phyloP scores from a whole-genome alignment of 1,140 invertebrate species.

The Amphibalanus amphitrite region DNA sequence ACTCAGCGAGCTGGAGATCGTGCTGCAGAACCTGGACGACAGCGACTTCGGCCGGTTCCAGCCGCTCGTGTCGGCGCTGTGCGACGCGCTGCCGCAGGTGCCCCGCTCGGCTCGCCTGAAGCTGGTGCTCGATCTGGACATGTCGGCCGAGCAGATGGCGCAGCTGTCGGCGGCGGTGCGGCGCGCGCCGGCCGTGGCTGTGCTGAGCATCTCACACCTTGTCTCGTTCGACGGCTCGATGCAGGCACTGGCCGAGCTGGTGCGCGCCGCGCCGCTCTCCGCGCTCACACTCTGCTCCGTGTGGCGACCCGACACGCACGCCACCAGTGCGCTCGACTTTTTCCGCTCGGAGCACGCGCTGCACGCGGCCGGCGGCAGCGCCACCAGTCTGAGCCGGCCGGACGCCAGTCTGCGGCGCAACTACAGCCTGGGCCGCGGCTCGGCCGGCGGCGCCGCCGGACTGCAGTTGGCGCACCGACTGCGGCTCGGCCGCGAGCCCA shows the following conservation, averaged over 20 bases:
- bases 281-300: neutral
- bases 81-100: slow-evolving; percentile 24
- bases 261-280: neutral
- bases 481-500: slow-evolving; percentile 8
- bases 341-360: neutral
- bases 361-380: too few species aligned
- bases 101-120: slow-evolving; percentile 23
- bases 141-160: slow-evolving; percentile 32
- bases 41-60: slow-evolving; percentile 22
- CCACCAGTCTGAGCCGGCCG: too few species aligned
- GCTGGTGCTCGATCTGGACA: slow-evolving; percentile 34
- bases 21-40: neutral
- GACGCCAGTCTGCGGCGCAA: neutral
- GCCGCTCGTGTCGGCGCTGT: slow-evolving; percentile 34
- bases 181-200: slow-evolving; percentile 12
- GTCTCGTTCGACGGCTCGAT: neutral
- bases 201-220: neutral
- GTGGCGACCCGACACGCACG: neutral
- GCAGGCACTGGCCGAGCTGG: neutral
- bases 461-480: slow-evolving; percentile 16
- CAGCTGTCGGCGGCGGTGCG: slow-evolving; percentile 31
- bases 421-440: neutral
- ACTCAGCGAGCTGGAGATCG: neutral
- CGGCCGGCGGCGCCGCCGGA: slow-evolving; percentile 8
- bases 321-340: neutral